phyloP scores from a whole-genome alignment of 1,140 invertebrate genomes.

The Zaprionus taronus region DNA sequence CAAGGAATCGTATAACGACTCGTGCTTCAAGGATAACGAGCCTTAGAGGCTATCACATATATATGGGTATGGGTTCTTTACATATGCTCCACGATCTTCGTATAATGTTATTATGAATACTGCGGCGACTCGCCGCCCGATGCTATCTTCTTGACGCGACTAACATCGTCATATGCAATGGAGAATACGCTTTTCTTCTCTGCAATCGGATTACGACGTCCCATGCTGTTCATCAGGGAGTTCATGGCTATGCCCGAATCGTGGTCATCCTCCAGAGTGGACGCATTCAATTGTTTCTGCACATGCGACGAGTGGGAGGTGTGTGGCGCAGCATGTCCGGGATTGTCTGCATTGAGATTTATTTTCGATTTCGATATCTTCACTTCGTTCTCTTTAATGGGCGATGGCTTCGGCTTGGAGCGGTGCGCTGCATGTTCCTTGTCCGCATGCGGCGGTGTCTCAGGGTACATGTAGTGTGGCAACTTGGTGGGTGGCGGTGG shows the following conservation, averaged over 20 bases:
- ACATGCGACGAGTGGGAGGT: constrained; percentile 16
- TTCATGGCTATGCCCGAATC: constrained; percentile 91
- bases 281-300: constrained; percentile 79
- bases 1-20: constrained; percentile 49
- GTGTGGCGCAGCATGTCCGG: constrained; percentile 31
- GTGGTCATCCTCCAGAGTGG: constrained; percentile 87
- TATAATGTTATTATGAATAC: constrained; percentile 58
- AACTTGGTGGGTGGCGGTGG: constrained; percentile 88
- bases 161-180: constrained; percentile 95
- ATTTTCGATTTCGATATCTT: constrained; percentile 72
- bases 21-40: constrained; percentile 65
- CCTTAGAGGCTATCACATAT: constrained; percentile 80
- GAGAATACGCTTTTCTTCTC: constrained; percentile 97
- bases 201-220: constrained; percentile 89
- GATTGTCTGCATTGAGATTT: constrained; percentile 42
- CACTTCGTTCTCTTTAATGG: constrained; percentile 81
- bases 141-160: constrained; percentile 78
- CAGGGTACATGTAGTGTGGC: constrained; percentile 87
- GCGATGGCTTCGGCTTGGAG: constrained; percentile 67
- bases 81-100: constrained; percentile 21
- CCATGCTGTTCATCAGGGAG: constrained; percentile 85
- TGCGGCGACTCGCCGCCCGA: constrained; percentile 83
- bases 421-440: constrained; percentile 38
- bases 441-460: constrained; percentile 83
- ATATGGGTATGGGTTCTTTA: constrained; percentile 46